phyloP scores from a whole-genome alignment of 2,113 vertebrate genomes.

The Tiliqua scincoides region DNA sequence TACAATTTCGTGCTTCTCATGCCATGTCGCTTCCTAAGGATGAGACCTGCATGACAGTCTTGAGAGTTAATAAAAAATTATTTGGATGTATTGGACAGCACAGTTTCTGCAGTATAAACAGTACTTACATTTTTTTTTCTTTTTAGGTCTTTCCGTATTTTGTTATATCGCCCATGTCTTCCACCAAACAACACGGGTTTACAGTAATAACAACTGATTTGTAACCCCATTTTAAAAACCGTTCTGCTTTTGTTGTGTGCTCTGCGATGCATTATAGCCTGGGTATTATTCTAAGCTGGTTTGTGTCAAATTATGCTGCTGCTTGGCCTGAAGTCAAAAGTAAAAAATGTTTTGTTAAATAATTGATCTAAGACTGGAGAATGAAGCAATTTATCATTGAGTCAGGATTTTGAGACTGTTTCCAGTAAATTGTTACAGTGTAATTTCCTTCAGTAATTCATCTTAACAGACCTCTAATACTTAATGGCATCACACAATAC shows the following conservation, averaged over 20 bases:
- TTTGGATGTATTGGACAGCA: background rate
- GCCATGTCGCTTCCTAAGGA: background rate
- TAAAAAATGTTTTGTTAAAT: slow-evolving; percentile 60
- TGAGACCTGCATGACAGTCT: background rate
- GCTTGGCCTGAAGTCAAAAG: slow-evolving; percentile 45
- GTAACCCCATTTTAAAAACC: slow-evolving; percentile 46
- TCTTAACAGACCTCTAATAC: slow-evolving; percentile 59
- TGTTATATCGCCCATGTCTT: slow-evolving; percentile 23
- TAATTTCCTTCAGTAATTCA: slow-evolving; percentile 65
- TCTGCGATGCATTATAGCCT: slow-evolving; percentile 45
- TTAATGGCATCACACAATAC: slow-evolving; percentile 26
- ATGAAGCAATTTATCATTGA: slow-evolving; percentile 53
- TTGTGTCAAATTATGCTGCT: slow-evolving; percentile 21
- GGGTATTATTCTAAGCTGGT: slow-evolving; percentile 45
- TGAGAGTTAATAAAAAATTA: background rate
- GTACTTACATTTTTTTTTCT: background rate
- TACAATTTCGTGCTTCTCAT: too few species aligned
- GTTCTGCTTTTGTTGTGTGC: slow-evolving; percentile 27
- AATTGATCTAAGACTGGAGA: slow-evolving; percentile 48
- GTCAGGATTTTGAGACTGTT: slow-evolving; percentile 61
- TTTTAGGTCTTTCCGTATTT: slow-evolving; percentile 39
- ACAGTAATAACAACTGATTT: slow-evolving; percentile 50
- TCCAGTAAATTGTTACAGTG: slow-evolving; percentile 60
- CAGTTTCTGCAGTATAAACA: slow-evolving; percentile 36
- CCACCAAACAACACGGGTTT: slow-evolving; percentile 40